Evolutionary conservation across 2,113 vertebrate species (phyloP).

Genomic region (Pristiophorus japonicus): DNA sequence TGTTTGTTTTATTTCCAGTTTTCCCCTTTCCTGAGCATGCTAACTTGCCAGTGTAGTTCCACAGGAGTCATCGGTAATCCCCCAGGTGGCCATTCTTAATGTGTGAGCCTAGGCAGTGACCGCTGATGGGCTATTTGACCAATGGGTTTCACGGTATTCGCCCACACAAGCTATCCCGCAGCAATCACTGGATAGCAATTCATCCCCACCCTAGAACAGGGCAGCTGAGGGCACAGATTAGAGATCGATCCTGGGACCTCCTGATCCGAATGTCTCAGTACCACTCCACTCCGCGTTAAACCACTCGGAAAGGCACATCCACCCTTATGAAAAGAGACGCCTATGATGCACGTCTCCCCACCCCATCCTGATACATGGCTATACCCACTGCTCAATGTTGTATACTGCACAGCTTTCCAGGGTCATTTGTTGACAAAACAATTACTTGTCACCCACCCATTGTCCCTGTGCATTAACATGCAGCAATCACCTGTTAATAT

Average conservation of each 20-base stretch:
- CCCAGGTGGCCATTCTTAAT: not conserved
- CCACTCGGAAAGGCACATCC: not conserved
- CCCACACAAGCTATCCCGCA: not conserved
- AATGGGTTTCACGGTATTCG: not conserved
- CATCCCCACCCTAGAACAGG: not conserved
- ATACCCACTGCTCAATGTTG: not conserved
- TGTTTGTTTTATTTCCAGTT: too few species aligned
- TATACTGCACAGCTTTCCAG: too few species aligned
- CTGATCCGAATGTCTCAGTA: not conserved
- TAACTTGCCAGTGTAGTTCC: not conserved
- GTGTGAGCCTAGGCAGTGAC: not conserved
- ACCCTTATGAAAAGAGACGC: not conserved
- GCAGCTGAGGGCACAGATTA: not conserved
- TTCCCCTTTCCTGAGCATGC: not conserved
- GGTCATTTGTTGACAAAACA: too few species aligned
- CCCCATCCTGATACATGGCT: not conserved
- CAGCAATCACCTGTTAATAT: too few species aligned
- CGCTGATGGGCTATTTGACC: not conserved
- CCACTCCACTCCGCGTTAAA: not conserved
- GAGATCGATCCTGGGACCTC: not conserved
- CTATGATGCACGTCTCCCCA: not conserved
- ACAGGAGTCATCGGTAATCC: not conserved
- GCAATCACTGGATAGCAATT: not conserved
- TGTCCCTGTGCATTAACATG: too few species aligned
- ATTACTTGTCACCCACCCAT: too few species aligned